These are phyloP conservation scores for Pyrgus malvae DNA, from an alignment of 2,888 invertebrate genomes.

Conservation along the genomic window DNA sequence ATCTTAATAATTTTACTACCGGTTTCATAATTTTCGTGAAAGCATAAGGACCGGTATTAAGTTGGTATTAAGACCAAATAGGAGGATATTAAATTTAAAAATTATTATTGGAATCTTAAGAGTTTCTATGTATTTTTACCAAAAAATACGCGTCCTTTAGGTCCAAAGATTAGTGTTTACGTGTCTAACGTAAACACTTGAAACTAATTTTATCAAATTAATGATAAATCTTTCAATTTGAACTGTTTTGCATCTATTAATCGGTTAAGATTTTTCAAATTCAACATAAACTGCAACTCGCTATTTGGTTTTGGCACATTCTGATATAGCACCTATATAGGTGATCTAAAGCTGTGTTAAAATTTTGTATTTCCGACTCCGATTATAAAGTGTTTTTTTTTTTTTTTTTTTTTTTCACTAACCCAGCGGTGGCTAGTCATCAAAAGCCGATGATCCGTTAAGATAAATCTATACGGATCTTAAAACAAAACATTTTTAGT, in stretches of 20 bases:
- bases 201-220: conserved; percentile 19
- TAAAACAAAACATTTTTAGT: too few relatives aligned
- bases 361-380: neutral
- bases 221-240: conserved; percentile 28
- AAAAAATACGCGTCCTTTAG: conserved; percentile 28
- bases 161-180: conserved; percentile 20
- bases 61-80: conserved; percentile 13
- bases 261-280: conserved; percentile 27
- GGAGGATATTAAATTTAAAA: conserved; percentile 28
- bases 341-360: neutral
- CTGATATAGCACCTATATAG: neutral
- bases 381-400: too few relatives aligned
- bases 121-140: conserved; percentile 4
- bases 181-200: conserved; percentile 11
- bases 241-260: conserved; percentile 23
- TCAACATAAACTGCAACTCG: conserved; percentile 24
- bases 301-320: conserved; percentile 20
- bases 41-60: neutral
- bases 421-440: too few relatives aligned
- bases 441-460: too few relatives aligned
- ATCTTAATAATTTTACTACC: conserved; percentile 8
- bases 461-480: too few relatives aligned
- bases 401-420: too few relatives aligned
- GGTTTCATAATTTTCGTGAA: conserved; percentile 17
- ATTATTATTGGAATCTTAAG: conserved; percentile 9